phyloP scores from a whole-genome alignment of 2,113 vertebrate genomes.

The Rhinoptilus africanus region DNA sequence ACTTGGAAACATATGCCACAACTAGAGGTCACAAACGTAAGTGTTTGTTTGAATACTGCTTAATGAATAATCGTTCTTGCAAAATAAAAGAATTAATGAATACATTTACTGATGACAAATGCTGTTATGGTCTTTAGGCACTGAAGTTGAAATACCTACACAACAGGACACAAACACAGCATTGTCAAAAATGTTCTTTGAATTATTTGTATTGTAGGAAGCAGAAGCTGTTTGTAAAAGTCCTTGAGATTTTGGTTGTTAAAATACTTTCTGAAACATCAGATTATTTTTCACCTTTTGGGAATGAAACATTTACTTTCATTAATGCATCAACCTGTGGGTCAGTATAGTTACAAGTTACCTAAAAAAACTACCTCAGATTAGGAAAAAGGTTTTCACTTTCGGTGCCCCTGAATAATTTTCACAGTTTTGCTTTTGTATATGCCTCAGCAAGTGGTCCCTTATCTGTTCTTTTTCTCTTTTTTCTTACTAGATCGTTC shows the following conservation, averaged over 20 bases:
- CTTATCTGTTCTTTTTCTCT: neutral
- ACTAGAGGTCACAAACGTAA: neutral
- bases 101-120: neutral
- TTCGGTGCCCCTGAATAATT: neutral
- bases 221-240: neutral
- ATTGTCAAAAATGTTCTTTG: neutral
- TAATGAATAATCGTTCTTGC: neutral
- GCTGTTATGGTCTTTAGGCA: neutral
- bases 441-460: neutral
- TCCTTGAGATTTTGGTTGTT: neutral
- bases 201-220: neutral
- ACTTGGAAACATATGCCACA: neutral
- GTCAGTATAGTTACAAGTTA: neutral
- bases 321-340: neutral
- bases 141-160: neutral
- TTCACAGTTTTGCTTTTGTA: neutral
- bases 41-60: neutral
- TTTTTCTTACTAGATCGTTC: neutral
- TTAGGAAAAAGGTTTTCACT: neutral
- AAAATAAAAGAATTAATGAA: slow-evolving; percentile 3
- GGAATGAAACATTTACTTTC: neutral
- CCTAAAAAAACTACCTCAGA: neutral
- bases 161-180: neutral
- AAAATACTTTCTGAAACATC: neutral
- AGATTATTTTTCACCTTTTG: neutral